These are phyloP conservation scores for Saxidomus purpurata DNA, from an alignment of 1,140 invertebrate genomes.

Conservation along the genomic window DNA sequence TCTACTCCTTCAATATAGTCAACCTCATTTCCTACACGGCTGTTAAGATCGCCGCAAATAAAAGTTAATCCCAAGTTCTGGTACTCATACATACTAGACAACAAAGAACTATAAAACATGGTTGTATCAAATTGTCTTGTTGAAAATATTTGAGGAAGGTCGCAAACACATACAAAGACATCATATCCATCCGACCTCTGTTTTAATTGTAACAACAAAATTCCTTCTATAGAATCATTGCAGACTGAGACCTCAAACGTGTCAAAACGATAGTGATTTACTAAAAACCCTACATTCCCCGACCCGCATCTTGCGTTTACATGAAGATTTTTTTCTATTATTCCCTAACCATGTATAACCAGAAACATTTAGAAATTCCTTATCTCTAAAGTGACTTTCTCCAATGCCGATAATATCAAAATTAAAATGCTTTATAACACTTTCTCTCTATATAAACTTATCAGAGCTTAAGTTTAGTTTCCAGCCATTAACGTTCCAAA, in stretches of 20 bases:
- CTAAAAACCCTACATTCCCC: background rate
- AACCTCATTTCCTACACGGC: background rate
- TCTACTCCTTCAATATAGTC: slow-evolving; percentile 49
- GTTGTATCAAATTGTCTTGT: background rate
- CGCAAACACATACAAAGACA: background rate
- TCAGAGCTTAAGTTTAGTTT: background rate
- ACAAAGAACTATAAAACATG: background rate
- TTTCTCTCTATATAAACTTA: slow-evolving; percentile 1
- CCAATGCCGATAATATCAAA: background rate
- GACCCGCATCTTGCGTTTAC: background rate
- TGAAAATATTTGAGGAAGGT: background rate
- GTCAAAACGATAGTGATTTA: background rate
- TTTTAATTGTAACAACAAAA: background rate
- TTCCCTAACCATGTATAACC: slow-evolving; percentile 16
- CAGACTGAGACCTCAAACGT: background rate
- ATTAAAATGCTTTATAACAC: background rate
- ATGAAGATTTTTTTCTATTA: background rate
- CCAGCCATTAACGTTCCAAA: slow-evolving; percentile 15
- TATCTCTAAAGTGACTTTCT: background rate
- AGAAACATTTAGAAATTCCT: background rate
- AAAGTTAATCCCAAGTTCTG: background rate
- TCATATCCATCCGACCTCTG: background rate
- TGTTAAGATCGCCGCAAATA: slow-evolving; percentile 44
- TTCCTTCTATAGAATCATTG: background rate
- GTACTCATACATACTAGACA: background rate